These are phyloP conservation scores for Sinohyriopsis cumingii DNA, from an alignment of 2,888 invertebrate genomes.

Conservation along the genomic window DNA sequence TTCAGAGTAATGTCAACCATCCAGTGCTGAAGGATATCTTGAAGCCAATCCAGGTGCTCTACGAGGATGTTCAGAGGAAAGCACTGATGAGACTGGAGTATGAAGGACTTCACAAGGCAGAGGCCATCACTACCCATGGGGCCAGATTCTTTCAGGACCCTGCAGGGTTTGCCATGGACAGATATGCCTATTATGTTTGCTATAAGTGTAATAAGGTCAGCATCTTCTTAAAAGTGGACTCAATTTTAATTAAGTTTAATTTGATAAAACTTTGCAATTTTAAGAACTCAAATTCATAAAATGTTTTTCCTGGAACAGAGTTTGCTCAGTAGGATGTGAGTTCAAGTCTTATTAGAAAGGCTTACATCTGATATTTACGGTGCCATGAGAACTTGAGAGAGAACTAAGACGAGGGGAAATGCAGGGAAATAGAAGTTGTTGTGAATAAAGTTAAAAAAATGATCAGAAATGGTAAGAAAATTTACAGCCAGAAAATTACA, in stretches of 20 bases:
- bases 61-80: constrained; percentile 92
- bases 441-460: too few relatives aligned
- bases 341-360: too few relatives aligned
- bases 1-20: constrained; percentile 82
- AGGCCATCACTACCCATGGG: constrained; percentile 79
- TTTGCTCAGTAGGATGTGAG: too few relatives aligned
- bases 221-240: background rate
- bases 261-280: background rate
- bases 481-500: too few relatives aligned
- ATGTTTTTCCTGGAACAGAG: too few relatives aligned
- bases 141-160: constrained; percentile 85
- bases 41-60: constrained; percentile 85
- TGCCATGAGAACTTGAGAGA: too few relatives aligned
- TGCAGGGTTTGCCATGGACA: constrained; percentile 92
- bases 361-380: too few relatives aligned
- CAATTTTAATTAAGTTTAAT: background rate
- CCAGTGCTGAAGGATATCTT: constrained; percentile 84
- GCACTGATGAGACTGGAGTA: constrained; percentile 96
- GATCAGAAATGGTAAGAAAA: too few relatives aligned
- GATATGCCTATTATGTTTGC: constrained; percentile 98
- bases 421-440: too few relatives aligned
- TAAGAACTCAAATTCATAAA: background rate
- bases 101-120: constrained; percentile 88
- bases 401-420: too few relatives aligned
- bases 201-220: constrained; percentile 84